Evolutionary conservation across 1,140 invertebrate genomes (phyloP).

Genomic region (Choristoneura fumiferana): DNA sequence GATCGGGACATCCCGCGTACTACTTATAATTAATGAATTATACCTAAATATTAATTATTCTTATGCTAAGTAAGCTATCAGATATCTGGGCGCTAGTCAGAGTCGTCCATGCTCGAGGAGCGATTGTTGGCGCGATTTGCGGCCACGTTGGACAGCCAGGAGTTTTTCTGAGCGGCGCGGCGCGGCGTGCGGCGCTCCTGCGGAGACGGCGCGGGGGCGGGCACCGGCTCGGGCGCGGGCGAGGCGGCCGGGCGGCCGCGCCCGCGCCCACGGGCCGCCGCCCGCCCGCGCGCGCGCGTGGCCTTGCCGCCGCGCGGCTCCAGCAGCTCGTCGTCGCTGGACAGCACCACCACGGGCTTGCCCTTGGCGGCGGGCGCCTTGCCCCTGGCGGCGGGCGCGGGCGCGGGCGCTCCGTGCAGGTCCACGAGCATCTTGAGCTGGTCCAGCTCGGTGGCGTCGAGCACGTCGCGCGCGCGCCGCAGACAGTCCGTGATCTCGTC

Average conservation of each 20-base stretch:
- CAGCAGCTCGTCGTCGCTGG: constrained; percentile 31
- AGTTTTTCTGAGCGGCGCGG: constrained; percentile 38
- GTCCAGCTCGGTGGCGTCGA: constrained; percentile 53
- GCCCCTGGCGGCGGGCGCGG: too few relatives aligned
- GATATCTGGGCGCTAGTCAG: constrained; percentile 35
- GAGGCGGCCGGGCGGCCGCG: constrained; percentile 28
- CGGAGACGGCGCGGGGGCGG: too few relatives aligned
- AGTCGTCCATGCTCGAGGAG: constrained; percentile 59
- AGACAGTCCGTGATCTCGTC: constrained; percentile 56
- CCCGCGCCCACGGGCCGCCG: constrained; percentile 8
- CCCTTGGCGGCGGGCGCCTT: too few relatives aligned
- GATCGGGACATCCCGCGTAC: too few relatives aligned
- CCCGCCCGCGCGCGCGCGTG: constrained; percentile 22
- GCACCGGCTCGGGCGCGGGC: constrained; percentile 21
- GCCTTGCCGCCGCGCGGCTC: constrained; percentile 19
- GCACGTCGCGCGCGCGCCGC: constrained; percentile 44
- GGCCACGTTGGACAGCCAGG: constrained; percentile 43
- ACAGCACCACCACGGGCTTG: constrained; percentile 35
- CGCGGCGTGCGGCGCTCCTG: constrained; percentile 52
- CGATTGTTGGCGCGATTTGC: constrained; percentile 37
- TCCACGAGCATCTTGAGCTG: constrained; percentile 35
- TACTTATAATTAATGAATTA: too few relatives aligned
- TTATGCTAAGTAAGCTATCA: too few relatives aligned
- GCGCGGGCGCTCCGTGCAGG: too few relatives aligned
- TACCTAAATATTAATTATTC: too few relatives aligned